Evolutionary conservation across 1,140 invertebrate species (phyloP).

Genomic region (Maconellicoccus hirsutus): DNA sequence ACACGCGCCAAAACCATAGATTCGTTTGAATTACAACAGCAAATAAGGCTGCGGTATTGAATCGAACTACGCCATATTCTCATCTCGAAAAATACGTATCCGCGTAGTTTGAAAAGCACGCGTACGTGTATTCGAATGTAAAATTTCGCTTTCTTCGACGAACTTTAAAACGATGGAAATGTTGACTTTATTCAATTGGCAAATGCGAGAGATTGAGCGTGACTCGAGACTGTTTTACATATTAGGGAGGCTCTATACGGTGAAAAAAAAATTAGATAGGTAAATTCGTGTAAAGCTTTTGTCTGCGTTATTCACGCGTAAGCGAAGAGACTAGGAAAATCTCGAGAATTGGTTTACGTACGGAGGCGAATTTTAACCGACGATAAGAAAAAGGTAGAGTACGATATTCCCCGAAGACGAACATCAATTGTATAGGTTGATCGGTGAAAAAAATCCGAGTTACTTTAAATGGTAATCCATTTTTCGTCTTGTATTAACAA

Average conservation of each 20-base stretch:
- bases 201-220: neutral
- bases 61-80: no score
- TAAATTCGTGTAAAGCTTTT: no score
- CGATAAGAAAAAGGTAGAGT: neutral
- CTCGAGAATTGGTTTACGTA: neutral
- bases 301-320: neutral
- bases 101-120: no score
- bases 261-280: no score
- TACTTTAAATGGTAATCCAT: conserved; percentile 1
- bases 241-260: neutral
- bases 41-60: no score
- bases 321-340: neutral
- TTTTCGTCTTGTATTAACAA: conserved; percentile 3
- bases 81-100: no score
- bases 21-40: no score
- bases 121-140: no score
- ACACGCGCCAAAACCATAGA: no score
- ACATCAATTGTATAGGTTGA: neutral
- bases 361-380: neutral
- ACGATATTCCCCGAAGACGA: neutral
- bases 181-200: neutral
- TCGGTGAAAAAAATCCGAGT: neutral
- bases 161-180: neutral
- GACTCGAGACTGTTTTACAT: conserved; percentile 7
- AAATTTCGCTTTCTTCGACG: no score